A percentile compares a stretch with the other conserved stretches of the same genome.
phyloP scores from a whole-genome alignment of 2,113 vertebrate species.

The Pseudopipra pipra region DNA sequence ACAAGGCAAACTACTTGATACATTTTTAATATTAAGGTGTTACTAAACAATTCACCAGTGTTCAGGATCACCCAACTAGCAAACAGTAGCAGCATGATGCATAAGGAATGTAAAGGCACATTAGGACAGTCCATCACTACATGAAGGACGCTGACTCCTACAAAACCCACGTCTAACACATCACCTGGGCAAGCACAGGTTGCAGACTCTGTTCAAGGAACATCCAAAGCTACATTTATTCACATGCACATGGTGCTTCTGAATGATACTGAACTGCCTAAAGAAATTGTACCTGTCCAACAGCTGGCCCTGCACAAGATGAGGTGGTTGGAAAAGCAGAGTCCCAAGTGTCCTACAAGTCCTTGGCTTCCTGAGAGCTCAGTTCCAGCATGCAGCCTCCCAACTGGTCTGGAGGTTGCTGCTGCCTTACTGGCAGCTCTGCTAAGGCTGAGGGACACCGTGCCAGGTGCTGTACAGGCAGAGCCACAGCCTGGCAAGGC shows the following conservation, averaged over 20 bases:
- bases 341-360: neutral
- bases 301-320: neutral
- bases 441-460: neutral
- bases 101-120: fast-evolving
- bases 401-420: neutral
- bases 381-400: neutral
- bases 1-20: neutral
- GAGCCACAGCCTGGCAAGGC: neutral
- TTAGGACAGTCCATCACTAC: neutral
- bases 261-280: neutral
- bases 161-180: neutral
- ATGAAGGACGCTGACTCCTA: neutral
- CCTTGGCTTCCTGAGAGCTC: neutral
- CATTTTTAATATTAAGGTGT: neutral
- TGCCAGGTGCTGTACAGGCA: neutral
- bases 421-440: neutral
- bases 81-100: fast-evolving
- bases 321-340: neutral
- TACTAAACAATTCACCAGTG: neutral
- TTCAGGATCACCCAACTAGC: neutral
- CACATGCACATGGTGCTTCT: neutral
- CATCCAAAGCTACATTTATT: neutral
- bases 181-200: neutral
- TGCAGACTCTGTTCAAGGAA: neutral
- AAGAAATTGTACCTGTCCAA: neutral